Percentiles rank a stretch among this genome's conserved stretches.
phyloP scores from a whole-genome alignment of 2,113 vertebrate species.

The Notarius lentiginosus region DNA sequence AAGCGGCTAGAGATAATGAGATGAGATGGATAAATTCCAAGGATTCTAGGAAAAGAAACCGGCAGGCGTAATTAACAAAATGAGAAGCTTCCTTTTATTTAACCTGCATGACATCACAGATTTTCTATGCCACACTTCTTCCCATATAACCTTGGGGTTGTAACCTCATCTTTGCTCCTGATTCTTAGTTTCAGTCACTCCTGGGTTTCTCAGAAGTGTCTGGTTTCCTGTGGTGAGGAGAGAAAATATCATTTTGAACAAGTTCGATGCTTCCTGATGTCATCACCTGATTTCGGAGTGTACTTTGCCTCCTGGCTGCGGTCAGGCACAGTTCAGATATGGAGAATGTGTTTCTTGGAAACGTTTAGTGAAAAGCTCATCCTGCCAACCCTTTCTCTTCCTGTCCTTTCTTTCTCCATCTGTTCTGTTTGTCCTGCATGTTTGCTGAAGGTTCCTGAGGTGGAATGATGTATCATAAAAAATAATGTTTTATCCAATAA shows the following conservation, averaged over 20 bases:
- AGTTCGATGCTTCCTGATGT: neutral
- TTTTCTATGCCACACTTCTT: neutral
- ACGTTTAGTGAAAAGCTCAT: neutral
- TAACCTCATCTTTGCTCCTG: neutral
- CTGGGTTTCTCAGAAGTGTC: slow-evolving; percentile 17
- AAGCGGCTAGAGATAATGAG: no score
- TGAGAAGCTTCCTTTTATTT: neutral
- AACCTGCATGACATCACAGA: neutral
- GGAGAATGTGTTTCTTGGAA: slow-evolving; percentile 10
- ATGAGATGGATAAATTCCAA: neutral
- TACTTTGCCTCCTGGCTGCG: neutral
- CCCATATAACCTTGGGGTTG: neutral
- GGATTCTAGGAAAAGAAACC: neutral
- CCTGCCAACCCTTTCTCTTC: neutral
- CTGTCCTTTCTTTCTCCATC: slow-evolving; percentile 43
- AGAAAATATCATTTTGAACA: neutral
- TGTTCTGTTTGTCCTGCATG: slow-evolving; percentile 32
- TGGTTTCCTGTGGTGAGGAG: neutral
- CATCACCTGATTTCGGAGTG: neutral
- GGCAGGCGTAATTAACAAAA: neutral
- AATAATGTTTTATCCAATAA: neutral
- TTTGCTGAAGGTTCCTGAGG: neutral
- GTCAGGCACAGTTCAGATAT: neutral
- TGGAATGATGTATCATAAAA: neutral
- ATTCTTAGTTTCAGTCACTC: neutral